These are phyloP conservation scores for Xanthorhoe spadicearia DNA, from an alignment of 2,888 invertebrate species.

Conservation along the genomic window DNA sequence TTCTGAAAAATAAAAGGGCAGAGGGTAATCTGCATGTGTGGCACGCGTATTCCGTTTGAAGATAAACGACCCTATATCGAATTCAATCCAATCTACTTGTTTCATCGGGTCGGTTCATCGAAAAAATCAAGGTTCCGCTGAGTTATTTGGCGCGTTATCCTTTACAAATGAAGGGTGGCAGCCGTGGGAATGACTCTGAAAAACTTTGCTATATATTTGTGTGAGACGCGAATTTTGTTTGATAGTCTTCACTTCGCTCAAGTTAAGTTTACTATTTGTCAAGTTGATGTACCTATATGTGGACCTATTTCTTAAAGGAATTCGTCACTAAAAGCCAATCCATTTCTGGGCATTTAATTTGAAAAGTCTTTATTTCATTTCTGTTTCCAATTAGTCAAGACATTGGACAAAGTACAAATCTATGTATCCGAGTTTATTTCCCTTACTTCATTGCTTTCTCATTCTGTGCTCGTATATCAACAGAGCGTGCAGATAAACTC, in stretches of 20 bases:
- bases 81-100: conserved; percentile 42
- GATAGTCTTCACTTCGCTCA: conserved; percentile 3
- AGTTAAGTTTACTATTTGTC: conserved; percentile 4
- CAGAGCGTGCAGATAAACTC: conserved; percentile 15
- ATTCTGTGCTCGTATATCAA: conserved; percentile 4
- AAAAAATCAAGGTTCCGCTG: conserved; percentile 30
- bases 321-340: not conserved
- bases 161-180: conserved; percentile 30
- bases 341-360: not conserved
- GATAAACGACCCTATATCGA: conserved; percentile 65
- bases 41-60: conserved; percentile 57
- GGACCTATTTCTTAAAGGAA: not conserved
- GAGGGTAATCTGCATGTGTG: conserved; percentile 39
- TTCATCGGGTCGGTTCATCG: conserved; percentile 35
- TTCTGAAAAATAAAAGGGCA: conserved; percentile 32
- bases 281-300: not conserved
- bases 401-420: not conserved
- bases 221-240: conserved; percentile 14
- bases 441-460: not conserved
- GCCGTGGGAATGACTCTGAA: conserved; percentile 8
- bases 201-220: conserved; percentile 19
- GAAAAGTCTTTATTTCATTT: not conserved
- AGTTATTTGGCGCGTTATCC: conserved; percentile 31
- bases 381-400: not conserved
- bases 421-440: not conserved